Evolutionary conservation across 2,888 invertebrate genomes (phyloP).

Genomic region (Hirtodrosophila histrioides): DNA sequence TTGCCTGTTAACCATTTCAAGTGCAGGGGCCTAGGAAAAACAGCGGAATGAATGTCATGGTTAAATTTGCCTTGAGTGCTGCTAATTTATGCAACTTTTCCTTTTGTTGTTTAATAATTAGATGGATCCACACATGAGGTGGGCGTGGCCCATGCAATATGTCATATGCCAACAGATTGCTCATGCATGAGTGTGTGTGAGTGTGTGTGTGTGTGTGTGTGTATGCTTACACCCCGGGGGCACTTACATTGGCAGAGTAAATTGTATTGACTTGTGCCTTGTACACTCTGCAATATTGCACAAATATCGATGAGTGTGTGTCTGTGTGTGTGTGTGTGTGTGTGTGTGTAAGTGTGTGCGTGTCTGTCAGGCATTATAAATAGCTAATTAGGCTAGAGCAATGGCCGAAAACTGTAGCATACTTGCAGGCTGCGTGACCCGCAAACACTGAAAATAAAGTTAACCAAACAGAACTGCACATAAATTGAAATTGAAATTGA

Average conservation of each 20-base stretch:
- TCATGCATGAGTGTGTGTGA: slow-evolving; percentile 14
- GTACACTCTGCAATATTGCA: slow-evolving; percentile 36
- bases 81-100: slow-evolving; percentile 49
- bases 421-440: slow-evolving; percentile 5
- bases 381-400: slow-evolving; percentile 63
- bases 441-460: slow-evolving; percentile 13
- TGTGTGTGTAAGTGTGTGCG: slow-evolving; percentile 7
- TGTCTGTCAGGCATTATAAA: slow-evolving; percentile 58
- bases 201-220: slow-evolving; percentile 6
- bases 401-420: slow-evolving; percentile 23
- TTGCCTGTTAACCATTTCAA: slow-evolving; percentile 22
- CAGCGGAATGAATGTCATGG: slow-evolving; percentile 42
- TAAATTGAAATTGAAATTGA: slow-evolving; percentile 45
- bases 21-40: slow-evolving; percentile 16
- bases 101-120: slow-evolving; percentile 61
- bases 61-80: slow-evolving; percentile 32
- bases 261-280: slow-evolving; percentile 68
- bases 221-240: slow-evolving; percentile 48
- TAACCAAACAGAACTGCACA: slow-evolving; percentile 9
- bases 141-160: slow-evolving; percentile 32
- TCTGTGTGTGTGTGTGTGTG: slow-evolving; percentile 17
- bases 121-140: slow-evolving; percentile 36
- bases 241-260: slow-evolving; percentile 45
- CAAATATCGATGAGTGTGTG: slow-evolving; percentile 27
- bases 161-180: slow-evolving; percentile 40